phyloP scores from a whole-genome alignment of 2,888 invertebrate genomes.

The Plutella xylostella region DNA sequence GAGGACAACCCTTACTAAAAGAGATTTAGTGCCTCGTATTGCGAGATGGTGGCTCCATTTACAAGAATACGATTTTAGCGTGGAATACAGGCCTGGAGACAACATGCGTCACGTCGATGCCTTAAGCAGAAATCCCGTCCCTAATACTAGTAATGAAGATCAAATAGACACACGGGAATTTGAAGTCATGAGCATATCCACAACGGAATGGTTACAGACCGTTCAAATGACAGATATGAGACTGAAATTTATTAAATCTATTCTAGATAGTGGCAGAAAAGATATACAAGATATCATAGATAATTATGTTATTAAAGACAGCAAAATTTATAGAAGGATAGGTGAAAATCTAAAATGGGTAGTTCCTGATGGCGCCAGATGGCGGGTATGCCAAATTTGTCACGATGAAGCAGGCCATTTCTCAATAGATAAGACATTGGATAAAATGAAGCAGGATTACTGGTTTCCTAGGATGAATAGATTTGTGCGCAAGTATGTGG shows the following conservation, averaged over 20 bases:
- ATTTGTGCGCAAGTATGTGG: conserved; percentile 17
- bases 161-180: conserved; percentile 1
- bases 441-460: conserved; percentile 13
- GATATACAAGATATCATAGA: conserved; percentile 2
- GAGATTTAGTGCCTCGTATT: conserved; percentile 23
- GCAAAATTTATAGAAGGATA: no score
- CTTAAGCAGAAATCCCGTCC: conserved; percentile 20
- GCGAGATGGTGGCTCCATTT: no score
- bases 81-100: conserved; percentile 21
- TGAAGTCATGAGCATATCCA: conserved; percentile 3
- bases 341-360: conserved; percentile 19
- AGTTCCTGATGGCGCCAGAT: conserved; percentile 20
- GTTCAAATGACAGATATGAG: conserved; percentile 16
- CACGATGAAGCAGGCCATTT: no score
- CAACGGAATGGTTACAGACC: conserved; percentile 16
- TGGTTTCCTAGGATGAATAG: conserved; percentile 15
- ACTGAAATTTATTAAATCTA: conserved; percentile 3
- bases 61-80: conserved; percentile 13
- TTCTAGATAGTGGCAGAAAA: neutral
- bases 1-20: conserved; percentile 21
- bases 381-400: conserved; percentile 18
- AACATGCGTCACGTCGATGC: conserved; percentile 26
- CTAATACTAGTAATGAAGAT: neutral
- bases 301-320: neutral
- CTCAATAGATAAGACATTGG: conserved; percentile 13